Evolutionary conservation across 2,888 invertebrate species (phyloP), one percentile per base, ranked within the genome.

Genomic region (Notodonta dromedarius): DNA sequence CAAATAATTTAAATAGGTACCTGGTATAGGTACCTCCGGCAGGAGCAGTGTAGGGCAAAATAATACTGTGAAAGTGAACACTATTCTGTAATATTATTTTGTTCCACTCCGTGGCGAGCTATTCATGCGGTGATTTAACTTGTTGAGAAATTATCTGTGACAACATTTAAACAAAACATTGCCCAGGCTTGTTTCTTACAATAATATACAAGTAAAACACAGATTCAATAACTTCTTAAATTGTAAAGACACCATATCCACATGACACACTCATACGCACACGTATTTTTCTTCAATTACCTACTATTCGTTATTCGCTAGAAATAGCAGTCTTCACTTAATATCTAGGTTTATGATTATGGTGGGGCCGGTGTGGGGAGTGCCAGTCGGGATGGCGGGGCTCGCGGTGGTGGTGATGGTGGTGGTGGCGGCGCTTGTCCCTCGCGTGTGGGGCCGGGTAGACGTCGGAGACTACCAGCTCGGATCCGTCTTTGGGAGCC

Each of bases 401-500:
- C 71, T 95, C 95, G 73, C 96, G 95, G 82, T 96, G 96, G 74
- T 96, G 96, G 76, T 96, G 96, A 71, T 97, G 96, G 71, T 97
- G 96, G 70, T 96, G 96, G 60, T 95, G 96, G 44, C 95, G 94
- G 61, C 96, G 95, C 85, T 96, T 95, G 78, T 95, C 94, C 40
- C 85, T 74, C 70, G 79, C 84, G 85, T 77, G 88, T 61, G 79
- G 91, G 71, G 88, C 93, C 76, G 87, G 92, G 89, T 83, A 94
- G 67, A 93, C 95, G 79, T 96, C 96, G 13, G 96, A 95, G 13
- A 96, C 96, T 53, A 96, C 96, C 78, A 97, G 92, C 84, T 97
- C 97, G 1, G 96, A 96, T 55, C 96, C 96, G 79, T 97, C 97
- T 50, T 95, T 94, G 70, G 95, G 93, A 1, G 95, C 95, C 70